Evolutionary conservation across 2,797 vertebrate species (phyloP).

Genomic region (Smutsia temminckii): DNA sequence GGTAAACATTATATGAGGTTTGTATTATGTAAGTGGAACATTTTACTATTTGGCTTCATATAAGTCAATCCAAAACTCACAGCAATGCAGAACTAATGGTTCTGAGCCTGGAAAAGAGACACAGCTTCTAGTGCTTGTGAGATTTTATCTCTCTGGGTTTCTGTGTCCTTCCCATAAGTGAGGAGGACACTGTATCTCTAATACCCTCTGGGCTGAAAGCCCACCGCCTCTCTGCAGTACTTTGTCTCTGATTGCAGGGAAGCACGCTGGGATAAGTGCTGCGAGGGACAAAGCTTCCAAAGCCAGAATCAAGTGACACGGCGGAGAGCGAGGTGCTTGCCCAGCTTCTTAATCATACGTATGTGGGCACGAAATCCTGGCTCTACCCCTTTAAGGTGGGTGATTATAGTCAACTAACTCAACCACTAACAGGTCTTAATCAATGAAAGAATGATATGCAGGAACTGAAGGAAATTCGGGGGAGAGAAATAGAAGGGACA

Average conservation of each 20-base stretch:
- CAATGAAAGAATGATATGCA: not conserved
- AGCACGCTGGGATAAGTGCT: not conserved
- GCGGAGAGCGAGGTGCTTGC: not conserved
- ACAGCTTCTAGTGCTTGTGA: not conserved
- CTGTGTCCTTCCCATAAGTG: not conserved
- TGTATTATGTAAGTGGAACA: not conserved
- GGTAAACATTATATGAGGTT: not conserved
- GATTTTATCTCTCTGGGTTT: not conserved
- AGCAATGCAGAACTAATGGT: not conserved
- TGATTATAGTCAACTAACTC: not conserved
- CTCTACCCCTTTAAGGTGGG: not conserved
- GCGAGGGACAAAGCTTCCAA: fast-evolving
- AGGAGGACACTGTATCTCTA: not conserved
- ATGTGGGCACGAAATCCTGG: not conserved
- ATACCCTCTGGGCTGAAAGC: not conserved
- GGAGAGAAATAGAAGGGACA: not conserved
- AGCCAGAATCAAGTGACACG: not conserved
- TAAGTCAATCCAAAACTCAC: not conserved
- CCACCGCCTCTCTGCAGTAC: not conserved
- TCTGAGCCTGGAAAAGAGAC: not conserved
- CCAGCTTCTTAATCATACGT: not conserved
- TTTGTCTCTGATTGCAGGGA: not conserved
- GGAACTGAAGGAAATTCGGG: not conserved
- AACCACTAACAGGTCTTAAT: not conserved
- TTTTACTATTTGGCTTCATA: not conserved